phyloP scores from a whole-genome alignment of 1,140 invertebrate species.

The Caligus rogercresseyi region DNA sequence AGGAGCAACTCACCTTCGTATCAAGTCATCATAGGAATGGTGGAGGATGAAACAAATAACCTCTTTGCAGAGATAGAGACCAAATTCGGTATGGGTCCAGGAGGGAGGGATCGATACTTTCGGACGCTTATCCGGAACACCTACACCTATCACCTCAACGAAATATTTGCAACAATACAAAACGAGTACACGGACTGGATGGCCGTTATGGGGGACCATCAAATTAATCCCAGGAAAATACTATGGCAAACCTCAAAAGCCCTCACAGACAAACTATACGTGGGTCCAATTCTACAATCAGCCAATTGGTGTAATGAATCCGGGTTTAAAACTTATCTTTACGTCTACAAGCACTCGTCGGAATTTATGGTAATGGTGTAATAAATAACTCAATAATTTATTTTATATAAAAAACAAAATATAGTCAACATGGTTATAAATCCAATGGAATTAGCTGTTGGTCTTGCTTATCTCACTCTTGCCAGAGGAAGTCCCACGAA shows the following conservation, averaged over 20 bases:
- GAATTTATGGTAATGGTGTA: no score
- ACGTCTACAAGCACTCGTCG: not conserved
- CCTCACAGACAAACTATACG: slow-evolving; percentile 10
- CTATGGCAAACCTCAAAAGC: slow-evolving; percentile 1
- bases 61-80: slow-evolving; percentile 33
- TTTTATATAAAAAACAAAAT: no score
- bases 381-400: no score
- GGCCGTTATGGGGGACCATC: slow-evolving; percentile 28
- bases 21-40: slow-evolving; percentile 32
- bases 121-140: slow-evolving; percentile 82
- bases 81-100: slow-evolving; percentile 81
- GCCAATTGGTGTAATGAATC: slow-evolving; percentile 15
- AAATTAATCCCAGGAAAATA: not conserved
- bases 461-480: no score
- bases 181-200: slow-evolving; percentile 98
- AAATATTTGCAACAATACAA: slow-evolving; percentile 89
- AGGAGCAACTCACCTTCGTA: slow-evolving; percentile 1
- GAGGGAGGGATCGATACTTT: slow-evolving; percentile 70
- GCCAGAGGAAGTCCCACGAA: no score
- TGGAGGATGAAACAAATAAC: slow-evolving; percentile 36
- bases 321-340: slow-evolving; percentile 8
- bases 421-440: no score
- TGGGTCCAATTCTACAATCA: slow-evolving; percentile 3
- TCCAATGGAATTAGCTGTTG: no score
- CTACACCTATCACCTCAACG: slow-evolving; percentile 79